Conservation (phyloP, 2,888 invertebrate genomes). For the Steinernema scapterisci region DNA sequence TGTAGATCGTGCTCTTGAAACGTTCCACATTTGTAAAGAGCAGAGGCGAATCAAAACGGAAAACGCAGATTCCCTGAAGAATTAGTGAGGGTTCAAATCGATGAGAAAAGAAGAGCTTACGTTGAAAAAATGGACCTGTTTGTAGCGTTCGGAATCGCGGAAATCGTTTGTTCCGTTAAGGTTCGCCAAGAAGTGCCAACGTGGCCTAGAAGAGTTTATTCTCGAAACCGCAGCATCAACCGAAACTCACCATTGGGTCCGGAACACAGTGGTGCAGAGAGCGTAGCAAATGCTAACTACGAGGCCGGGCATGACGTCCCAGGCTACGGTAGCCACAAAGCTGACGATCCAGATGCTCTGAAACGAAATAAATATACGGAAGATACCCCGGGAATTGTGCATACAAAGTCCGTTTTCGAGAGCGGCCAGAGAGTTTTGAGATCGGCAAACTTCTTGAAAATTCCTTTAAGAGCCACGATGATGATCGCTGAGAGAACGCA, state of each 20-base stretch:
- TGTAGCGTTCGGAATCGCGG: constrained; percentile 58
- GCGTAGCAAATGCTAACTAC: constrained; percentile 61
- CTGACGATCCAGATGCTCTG: constrained; percentile 56
- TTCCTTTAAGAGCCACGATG: constrained; percentile 79
- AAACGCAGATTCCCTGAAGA: constrained; percentile 69
- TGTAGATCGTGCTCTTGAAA: constrained; percentile 68
- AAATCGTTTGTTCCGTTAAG: constrained; percentile 62
- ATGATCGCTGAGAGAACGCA: constrained; percentile 82
- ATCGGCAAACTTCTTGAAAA: constrained; percentile 71
- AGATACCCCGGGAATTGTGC: constrained; percentile 38
- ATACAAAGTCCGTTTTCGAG: constrained; percentile 68
- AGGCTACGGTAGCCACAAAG: constrained; percentile 48
- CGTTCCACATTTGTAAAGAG: constrained; percentile 71
- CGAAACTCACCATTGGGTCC: constrained; percentile 62
- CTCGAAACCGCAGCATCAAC: not conserved
- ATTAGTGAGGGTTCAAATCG: not conserved
- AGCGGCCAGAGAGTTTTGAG: constrained; percentile 58
- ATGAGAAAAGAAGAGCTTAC: too few species aligned
- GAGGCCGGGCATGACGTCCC: constrained; percentile 64
- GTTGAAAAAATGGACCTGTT: constrained; percentile 44
- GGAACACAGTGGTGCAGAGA: constrained; percentile 62
- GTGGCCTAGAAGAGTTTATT: constrained; percentile 49
- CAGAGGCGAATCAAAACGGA: constrained; percentile 70
- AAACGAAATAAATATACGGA: constrained; percentile 32
- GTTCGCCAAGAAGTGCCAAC: constrained; percentile 60